These are phyloP conservation scores for Trichopria drosophilae DNA, from an alignment of 2,888 invertebrate species.

Conservation along the genomic window DNA sequence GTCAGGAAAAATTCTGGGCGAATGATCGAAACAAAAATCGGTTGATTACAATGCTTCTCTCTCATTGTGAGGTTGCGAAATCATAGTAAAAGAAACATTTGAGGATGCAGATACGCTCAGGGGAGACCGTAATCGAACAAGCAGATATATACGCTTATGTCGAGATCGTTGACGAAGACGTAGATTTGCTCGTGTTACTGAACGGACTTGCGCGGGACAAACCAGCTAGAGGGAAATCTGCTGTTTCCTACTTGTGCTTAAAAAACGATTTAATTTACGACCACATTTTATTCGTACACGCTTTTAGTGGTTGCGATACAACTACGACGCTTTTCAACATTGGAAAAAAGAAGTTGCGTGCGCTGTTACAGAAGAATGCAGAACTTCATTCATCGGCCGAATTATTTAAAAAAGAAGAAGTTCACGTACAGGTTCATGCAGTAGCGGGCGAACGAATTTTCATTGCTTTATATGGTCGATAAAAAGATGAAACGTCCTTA, in stretches of 20 bases:
- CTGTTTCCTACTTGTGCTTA: no score
- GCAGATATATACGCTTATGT: not conserved
- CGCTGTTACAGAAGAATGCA: not conserved
- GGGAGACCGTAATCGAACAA: slow-evolving; percentile 34
- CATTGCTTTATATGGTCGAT: not conserved
- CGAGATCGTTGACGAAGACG: slow-evolving; percentile 6
- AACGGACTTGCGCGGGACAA: not conserved
- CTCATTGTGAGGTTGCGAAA: slow-evolving; percentile 49
- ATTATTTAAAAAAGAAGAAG: slow-evolving; percentile 2
- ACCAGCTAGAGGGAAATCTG: not conserved
- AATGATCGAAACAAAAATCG: slow-evolving; percentile 37
- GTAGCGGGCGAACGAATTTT: slow-evolving; percentile 1
- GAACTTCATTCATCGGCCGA: not conserved
- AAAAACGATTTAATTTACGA: no score
- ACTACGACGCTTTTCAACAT: not conserved
- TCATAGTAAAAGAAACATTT: slow-evolving; percentile 49
- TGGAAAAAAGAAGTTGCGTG: slow-evolving; percentile 1
- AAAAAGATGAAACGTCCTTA: not conserved
- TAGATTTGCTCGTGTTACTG: not conserved
- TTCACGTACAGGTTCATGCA: not conserved
- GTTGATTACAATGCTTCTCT: slow-evolving; percentile 46
- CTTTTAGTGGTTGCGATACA: slow-evolving; percentile 5
- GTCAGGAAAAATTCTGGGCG: slow-evolving; percentile 34
- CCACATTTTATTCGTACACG: slow-evolving; percentile 6
- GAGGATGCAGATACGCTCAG: slow-evolving; percentile 54